Evolutionary conservation across 2,797 vertebrate species (phyloP).

Genomic region (Lindbergichthys nudifrons): DNA sequence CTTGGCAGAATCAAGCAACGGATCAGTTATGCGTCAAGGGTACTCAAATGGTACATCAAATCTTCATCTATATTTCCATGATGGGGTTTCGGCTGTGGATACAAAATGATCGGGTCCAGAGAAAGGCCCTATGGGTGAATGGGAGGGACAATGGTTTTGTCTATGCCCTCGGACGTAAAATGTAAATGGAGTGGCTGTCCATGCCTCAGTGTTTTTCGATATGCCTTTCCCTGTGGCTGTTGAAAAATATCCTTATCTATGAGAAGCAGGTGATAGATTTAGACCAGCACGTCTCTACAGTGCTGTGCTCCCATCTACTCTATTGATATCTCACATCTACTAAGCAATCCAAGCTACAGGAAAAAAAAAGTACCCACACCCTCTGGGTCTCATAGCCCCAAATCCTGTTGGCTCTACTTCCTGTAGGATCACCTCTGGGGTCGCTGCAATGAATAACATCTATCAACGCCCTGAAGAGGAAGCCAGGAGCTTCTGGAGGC

Average conservation of each 20-base stretch:
- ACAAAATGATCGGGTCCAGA: conserved; percentile 61
- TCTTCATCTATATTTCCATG: conserved; percentile 75
- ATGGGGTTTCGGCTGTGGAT: conserved; percentile 60
- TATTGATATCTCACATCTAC: conserved; percentile 83
- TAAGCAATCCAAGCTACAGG: conserved; percentile 72
- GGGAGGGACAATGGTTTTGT: conserved; percentile 63
- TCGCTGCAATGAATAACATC: conserved; percentile 82
- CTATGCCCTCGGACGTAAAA: conserved; percentile 56
- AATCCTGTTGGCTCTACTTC: conserved; percentile 82
- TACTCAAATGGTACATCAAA: conserved; percentile 79
- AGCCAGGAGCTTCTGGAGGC: conserved; percentile 69
- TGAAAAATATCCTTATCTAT: conserved; percentile 83
- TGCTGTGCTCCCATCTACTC: conserved; percentile 68
- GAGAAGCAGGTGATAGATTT: conserved; percentile 82
- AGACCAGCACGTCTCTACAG: conserved; percentile 69
- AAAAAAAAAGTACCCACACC: conserved; percentile 57
- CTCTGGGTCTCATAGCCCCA: conserved; percentile 76
- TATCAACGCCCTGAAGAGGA: conserved; percentile 83
- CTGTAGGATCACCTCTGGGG: conserved; percentile 76
- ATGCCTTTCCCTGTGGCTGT: conserved; percentile 67
- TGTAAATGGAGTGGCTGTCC: conserved; percentile 51
- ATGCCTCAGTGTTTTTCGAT: conserved; percentile 56
- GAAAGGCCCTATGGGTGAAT: conserved; percentile 62
- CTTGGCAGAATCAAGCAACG: conserved; percentile 69
- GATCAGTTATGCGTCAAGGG: conserved; percentile 70